phyloP scores from a whole-genome alignment of 2,797 vertebrate genomes.

The Enteromius anoplus region DNA sequence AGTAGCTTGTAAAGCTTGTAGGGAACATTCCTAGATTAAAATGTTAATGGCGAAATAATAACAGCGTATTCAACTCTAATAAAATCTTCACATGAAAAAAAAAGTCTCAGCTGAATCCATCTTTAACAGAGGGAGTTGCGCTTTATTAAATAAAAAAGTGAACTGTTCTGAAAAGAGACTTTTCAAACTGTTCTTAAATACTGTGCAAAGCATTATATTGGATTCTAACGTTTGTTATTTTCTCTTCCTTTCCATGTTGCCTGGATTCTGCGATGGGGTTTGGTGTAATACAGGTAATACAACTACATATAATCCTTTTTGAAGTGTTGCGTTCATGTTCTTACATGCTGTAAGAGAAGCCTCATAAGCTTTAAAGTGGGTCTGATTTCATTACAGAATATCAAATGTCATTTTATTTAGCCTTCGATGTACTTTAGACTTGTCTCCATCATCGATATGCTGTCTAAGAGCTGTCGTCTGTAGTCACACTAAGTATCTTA shows the following conservation, averaged over 20 bases:
- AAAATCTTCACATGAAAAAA: not conserved
- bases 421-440: slow-evolving; percentile 39
- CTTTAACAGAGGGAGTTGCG: not conserved
- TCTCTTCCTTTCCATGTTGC: slow-evolving; percentile 37
- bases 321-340: slow-evolving; percentile 19
- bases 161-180: not conserved
- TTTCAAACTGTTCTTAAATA: slow-evolving; percentile 1
- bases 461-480: slow-evolving; percentile 11
- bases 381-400: slow-evolving; percentile 43
- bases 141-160: slow-evolving; percentile 7
- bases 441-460: slow-evolving; percentile 12
- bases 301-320: slow-evolving; percentile 12
- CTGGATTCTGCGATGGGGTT: slow-evolving; percentile 26
- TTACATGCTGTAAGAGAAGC: slow-evolving; percentile 40
- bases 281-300: slow-evolving; percentile 47
- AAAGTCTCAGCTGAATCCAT: not conserved
- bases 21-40: not conserved
- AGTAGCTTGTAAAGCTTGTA: not conserved
- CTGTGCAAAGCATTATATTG: slow-evolving; percentile 1
- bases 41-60: not conserved
- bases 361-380: slow-evolving; percentile 9
- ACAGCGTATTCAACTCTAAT: not conserved
- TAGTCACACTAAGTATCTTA: not conserved
- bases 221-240: slow-evolving; percentile 28
- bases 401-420: slow-evolving; percentile 40